phyloP scores from a whole-genome alignment of 2,797 vertebrate species.

The Scolopax bukidnonensis region DNA sequence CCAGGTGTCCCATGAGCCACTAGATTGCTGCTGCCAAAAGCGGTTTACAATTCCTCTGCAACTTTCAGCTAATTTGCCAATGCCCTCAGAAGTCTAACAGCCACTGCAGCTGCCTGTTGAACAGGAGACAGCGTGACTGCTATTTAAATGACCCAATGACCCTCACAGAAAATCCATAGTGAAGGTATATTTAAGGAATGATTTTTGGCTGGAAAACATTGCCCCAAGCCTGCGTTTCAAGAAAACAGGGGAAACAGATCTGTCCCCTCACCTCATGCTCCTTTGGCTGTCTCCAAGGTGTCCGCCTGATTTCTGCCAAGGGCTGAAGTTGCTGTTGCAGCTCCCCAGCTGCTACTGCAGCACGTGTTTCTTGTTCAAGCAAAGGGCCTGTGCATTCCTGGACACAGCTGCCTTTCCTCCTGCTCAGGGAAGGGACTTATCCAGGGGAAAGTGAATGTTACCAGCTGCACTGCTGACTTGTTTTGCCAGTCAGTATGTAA shows the following conservation, averaged over 20 bases:
- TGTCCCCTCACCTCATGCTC: conserved; percentile 16
- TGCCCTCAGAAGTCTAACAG: conserved; percentile 18
- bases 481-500: neutral
- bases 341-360: neutral
- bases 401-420: neutral
- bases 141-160: conserved; percentile 34
- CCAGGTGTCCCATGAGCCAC: neutral
- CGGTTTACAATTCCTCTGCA: neutral
- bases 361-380: conserved; percentile 9
- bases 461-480: neutral
- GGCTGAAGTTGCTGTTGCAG: conserved; percentile 21
- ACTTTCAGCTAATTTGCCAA: neutral
- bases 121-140: neutral
- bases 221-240: neutral
- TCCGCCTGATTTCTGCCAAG: neutral
- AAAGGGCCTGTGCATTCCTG: conserved; percentile 15
- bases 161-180: neutral
- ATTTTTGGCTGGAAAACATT: conserved; percentile 37
- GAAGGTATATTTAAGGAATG: neutral
- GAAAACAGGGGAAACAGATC: neutral
- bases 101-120: neutral
- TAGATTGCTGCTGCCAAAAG: neutral
- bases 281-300: conserved; percentile 31
- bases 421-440: conserved; percentile 4
- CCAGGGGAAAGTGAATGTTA: neutral